phyloP scores from a whole-genome alignment of 2,113 vertebrate genomes.

The Trogon melanurus region DNA sequence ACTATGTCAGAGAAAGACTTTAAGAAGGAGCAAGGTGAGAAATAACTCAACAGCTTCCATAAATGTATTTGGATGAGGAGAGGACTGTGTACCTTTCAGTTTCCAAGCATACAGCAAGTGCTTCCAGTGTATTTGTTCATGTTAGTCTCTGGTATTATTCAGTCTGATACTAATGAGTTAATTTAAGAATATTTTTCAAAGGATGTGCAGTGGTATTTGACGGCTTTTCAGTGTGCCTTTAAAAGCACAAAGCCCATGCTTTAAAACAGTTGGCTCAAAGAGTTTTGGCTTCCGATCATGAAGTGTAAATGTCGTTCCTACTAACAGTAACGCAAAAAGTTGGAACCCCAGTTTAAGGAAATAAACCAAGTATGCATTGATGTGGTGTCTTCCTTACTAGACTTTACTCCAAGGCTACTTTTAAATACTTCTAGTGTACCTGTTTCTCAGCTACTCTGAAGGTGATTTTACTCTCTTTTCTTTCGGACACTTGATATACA shows the following conservation, averaged over 20 bases:
- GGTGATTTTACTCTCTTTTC: not conserved
- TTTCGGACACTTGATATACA: not conserved
- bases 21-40: slow-evolving; percentile 90
- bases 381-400: not conserved
- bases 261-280: not conserved
- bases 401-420: not conserved
- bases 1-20: slow-evolving; percentile 92
- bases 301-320: not conserved
- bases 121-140: not conserved
- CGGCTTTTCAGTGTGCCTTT: slow-evolving; percentile 13
- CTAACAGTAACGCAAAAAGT: slow-evolving; percentile 8
- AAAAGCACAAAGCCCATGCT: not conserved
- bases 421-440: not conserved
- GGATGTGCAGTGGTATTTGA: not conserved
- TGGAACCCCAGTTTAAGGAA: not conserved
- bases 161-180: not conserved
- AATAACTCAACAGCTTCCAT: not conserved
- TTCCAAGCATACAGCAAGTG: not conserved
- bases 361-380: not conserved
- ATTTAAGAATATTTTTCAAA: slow-evolving; percentile 16
- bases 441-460: not conserved
- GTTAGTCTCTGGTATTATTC: not conserved
- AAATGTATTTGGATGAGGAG: not conserved
- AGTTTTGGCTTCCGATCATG: slow-evolving; percentile 11
- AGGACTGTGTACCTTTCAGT: not conserved